phyloP scores from a whole-genome alignment of 2,888 invertebrate species.

The Frankliniella intonsa region DNA sequence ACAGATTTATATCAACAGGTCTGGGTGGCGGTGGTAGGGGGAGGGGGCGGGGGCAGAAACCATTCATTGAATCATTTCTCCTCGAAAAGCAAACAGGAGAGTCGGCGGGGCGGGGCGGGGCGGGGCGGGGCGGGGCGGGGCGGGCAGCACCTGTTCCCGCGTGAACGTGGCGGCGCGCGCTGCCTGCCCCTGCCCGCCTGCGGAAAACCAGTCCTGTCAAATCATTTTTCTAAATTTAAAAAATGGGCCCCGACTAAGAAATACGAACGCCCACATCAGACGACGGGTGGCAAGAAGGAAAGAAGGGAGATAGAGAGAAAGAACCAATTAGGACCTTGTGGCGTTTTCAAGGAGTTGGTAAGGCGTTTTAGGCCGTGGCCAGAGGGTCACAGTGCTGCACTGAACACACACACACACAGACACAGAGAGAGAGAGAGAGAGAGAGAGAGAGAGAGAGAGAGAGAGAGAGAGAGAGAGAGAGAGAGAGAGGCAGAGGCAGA shows the following conservation, averaged over 20 bases:
- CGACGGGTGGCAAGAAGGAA: neutral
- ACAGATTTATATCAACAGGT: slow-evolving; percentile 23
- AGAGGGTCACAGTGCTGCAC: too few species aligned
- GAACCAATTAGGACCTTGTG: neutral
- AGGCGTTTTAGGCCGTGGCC: too few species aligned
- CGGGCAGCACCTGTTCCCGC: neutral
- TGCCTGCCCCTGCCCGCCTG: neutral
- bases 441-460: neutral
- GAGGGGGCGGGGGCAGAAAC: neutral
- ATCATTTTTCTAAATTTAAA: slow-evolving; percentile 17
- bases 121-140: neutral
- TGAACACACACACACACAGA: too few species aligned
- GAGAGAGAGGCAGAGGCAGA: neutral
- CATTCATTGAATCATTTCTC: slow-evolving; percentile 15
- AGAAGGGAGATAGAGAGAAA: neutral
- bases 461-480: neutral
- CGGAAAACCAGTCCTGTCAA: slow-evolving; percentile 21
- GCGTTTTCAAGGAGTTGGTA: too few species aligned
- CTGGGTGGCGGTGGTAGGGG: neutral
- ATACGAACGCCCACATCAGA: neutral
- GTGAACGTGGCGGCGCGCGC: neutral
- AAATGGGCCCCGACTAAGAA: neutral
- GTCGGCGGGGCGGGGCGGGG: neutral
- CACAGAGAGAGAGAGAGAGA: neutral
- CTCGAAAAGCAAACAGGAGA: slow-evolving; percentile 7